phyloP scores from a whole-genome alignment of 53 echinoderm and acorn worm genomes.

The Henricia sp. region DNA sequence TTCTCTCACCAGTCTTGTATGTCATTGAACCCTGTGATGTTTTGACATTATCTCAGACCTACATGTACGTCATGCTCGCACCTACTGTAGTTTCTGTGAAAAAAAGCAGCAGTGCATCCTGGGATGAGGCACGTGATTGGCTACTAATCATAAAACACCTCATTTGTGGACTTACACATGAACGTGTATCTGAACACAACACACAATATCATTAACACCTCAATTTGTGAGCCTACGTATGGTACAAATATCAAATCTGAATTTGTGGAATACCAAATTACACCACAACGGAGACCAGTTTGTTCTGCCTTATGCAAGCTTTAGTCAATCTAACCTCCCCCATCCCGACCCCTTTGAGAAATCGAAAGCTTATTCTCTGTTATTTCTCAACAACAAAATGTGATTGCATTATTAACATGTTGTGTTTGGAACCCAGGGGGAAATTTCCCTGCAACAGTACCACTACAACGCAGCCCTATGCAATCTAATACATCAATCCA shows the following conservation, averaged over 20 bases:
- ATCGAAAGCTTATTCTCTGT: constrained; percentile 44
- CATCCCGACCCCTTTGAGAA: background rate
- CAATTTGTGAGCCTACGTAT: constrained; percentile 1
- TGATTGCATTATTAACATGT: constrained; percentile 58
- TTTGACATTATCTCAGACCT: background rate
- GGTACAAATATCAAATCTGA: constrained; percentile 8
- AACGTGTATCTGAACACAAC: background rate
- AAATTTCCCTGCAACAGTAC: background rate
- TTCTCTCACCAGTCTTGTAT: constrained; percentile 17
- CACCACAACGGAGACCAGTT: constrained; percentile 4
- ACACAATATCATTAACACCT: background rate
- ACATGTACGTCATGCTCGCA: background rate
- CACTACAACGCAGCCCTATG: background rate
- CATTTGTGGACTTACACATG: too few species aligned
- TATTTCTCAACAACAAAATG: constrained; percentile 46
- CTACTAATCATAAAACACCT: constrained; percentile 15
- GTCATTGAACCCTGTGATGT: constrained; percentile 31
- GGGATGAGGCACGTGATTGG: constrained; percentile 8
- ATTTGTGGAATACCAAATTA: constrained; percentile 27
- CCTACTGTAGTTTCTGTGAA: background rate
- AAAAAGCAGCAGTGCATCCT: background rate
- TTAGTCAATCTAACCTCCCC: background rate
- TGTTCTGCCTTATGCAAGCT: constrained; percentile 25
- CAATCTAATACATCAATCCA: constrained; percentile 33
- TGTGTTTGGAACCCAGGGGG: constrained; percentile 37